These are phyloP conservation scores for Archips crataeganus DNA, from an alignment of 2,888 invertebrate species.

Conservation along the genomic window DNA sequence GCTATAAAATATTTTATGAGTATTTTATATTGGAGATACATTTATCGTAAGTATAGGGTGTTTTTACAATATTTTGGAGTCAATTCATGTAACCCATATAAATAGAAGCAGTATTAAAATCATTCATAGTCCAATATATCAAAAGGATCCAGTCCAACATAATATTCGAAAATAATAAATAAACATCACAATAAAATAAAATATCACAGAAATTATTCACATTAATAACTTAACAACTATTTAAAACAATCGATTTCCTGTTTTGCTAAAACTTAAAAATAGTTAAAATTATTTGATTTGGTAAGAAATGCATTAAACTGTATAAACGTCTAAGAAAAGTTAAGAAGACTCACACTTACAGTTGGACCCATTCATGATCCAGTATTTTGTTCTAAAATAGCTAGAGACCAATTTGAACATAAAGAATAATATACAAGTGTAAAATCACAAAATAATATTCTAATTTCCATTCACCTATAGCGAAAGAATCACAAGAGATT, in stretches of 20 bases:
- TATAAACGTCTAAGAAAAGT: constrained; percentile 3
- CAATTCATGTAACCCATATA: constrained; percentile 9
- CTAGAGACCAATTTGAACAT: background rate
- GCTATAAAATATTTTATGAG: constrained; percentile 51
- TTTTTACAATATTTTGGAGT: constrained; percentile 44
- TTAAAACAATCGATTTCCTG: constrained; percentile 2
- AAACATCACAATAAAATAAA: constrained; percentile 45
- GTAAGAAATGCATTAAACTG: constrained; percentile 31
- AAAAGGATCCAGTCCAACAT: constrained; percentile 28
- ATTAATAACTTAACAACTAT: constrained; percentile 30
- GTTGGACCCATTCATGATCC: constrained; percentile 38
- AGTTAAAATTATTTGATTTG: constrained; percentile 20
- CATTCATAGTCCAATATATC: background rate
- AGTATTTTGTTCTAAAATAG: background rate
- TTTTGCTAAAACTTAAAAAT: constrained; percentile 12
- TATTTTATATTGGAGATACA: constrained; percentile 45
- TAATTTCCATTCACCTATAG: background rate
- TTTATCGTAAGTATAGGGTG: constrained; percentile 30
- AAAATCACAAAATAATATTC: too few relatives aligned
- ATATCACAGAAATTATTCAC: constrained; percentile 52
- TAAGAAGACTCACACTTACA: constrained; percentile 5
- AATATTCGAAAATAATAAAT: constrained; percentile 36
- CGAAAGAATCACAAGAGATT: background rate
- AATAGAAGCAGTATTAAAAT: constrained; percentile 7
- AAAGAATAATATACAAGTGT: background rate